phyloP scores from a whole-genome alignment of 1,140 invertebrate species.

The Asbolus verrucosus region DNA sequence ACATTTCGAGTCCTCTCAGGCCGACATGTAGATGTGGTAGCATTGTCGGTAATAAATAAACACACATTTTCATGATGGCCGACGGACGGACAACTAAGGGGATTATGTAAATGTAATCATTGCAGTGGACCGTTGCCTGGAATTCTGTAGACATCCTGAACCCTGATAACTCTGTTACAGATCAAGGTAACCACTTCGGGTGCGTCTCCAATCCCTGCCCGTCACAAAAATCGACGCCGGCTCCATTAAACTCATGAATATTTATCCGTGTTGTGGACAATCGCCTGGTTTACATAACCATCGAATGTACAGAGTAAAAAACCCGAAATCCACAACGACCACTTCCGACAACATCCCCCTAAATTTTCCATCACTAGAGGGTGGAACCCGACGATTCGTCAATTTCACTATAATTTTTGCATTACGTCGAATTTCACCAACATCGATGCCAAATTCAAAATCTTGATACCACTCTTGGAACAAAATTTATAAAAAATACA shows the following conservation, averaged over 20 bases:
- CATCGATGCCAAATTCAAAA: too few species aligned
- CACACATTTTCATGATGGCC: slow-evolving; percentile 58
- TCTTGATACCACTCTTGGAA: too few species aligned
- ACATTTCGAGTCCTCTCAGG: slow-evolving; percentile 22
- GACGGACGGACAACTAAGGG: slow-evolving; percentile 53
- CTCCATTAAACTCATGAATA: slow-evolving; percentile 14
- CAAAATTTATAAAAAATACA: too few species aligned
- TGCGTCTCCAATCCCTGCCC: slow-evolving; percentile 9
- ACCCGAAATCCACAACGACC: too few species aligned
- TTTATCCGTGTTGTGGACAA: too few species aligned
- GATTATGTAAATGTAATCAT: slow-evolving; percentile 62
- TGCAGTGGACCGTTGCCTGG: slow-evolving; percentile 54
- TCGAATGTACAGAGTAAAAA: too few species aligned
- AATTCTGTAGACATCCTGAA: slow-evolving; percentile 50
- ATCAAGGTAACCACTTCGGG: slow-evolving; percentile 44
- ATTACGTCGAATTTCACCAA: too few species aligned
- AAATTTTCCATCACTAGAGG: too few species aligned
- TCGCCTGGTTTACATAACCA: too few species aligned
- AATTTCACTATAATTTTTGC: too few species aligned
- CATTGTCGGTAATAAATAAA: slow-evolving; percentile 58
- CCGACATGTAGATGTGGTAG: slow-evolving; percentile 25
- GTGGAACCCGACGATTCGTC: too few species aligned
- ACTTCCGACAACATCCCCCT: too few species aligned
- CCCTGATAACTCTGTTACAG: slow-evolving; percentile 54
- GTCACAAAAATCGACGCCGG: neutral